Percentiles rank a stretch among this genome's conserved stretches.
Evolutionary conservation across 2,113 vertebrate genomes (phyloP).

Genomic region (Elephas maximus): DNA sequence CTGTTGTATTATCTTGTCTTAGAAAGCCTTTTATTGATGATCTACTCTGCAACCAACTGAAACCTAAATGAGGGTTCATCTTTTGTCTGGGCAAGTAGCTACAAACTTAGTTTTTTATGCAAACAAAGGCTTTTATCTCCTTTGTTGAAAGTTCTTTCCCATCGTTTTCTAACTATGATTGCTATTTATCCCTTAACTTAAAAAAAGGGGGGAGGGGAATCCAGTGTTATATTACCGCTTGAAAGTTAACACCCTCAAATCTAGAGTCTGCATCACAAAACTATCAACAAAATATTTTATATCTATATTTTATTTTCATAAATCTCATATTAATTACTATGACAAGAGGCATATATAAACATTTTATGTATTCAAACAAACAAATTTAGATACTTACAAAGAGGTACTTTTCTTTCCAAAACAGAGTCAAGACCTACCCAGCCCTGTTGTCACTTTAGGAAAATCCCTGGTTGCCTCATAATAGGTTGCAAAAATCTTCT

Average conservation of each 20-base stretch:
- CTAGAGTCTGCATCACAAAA: conserved; percentile 39
- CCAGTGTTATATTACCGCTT: conserved; percentile 32
- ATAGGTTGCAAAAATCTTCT: conserved; percentile 20
- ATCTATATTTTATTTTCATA: conserved; percentile 30
- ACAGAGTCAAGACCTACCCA: background rate
- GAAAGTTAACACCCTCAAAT: conserved; percentile 51
- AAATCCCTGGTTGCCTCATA: background rate
- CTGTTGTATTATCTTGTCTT: background rate
- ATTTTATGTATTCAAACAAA: background rate
- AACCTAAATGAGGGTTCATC: conserved; percentile 14
- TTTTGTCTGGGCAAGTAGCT: conserved; percentile 27
- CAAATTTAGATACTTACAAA: background rate
- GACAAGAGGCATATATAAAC: background rate
- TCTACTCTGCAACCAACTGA: conserved; percentile 41
- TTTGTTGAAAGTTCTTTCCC: conserved; percentile 52
- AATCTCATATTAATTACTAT: background rate
- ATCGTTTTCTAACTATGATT: conserved; percentile 56
- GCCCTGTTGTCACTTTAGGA: background rate
- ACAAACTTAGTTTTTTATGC: conserved; percentile 42
- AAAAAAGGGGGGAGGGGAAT: background rate
- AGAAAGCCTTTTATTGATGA: conserved; percentile 31
- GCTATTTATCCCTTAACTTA: conserved; percentile 55
- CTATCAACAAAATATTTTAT: conserved; percentile 14
- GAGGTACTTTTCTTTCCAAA: conserved; percentile 12
- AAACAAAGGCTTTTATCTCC: conserved; percentile 50